Percentiles rank a stretch among this genome's conserved stretches.
phyloP scores from a whole-genome alignment of 1,140 invertebrate genomes.

The Eumaeus atala region DNA sequence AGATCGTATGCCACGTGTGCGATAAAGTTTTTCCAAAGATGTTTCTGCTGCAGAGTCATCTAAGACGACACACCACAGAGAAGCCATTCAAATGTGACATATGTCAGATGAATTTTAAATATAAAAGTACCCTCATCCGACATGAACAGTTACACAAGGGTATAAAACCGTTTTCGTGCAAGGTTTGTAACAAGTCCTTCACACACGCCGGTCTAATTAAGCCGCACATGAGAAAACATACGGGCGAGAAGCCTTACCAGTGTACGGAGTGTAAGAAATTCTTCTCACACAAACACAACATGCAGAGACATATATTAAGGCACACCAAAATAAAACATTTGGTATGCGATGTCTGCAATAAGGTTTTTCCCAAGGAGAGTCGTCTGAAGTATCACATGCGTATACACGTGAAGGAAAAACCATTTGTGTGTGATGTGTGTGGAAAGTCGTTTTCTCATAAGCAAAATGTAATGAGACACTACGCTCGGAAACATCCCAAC shows the following conservation, averaged over 20 bases:
- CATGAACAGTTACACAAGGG: conserved; percentile 44
- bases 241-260: conserved; percentile 89
- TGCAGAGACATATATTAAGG: conserved; percentile 86
- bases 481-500: conserved; percentile 43
- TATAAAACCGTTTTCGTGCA: conserved; percentile 76
- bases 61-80: conserved; percentile 36
- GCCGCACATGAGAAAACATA: conserved; percentile 88
- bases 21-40: conserved; percentile 41
- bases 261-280: conserved; percentile 87
- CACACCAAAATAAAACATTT: conserved; percentile 88
- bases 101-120: conserved; percentile 44
- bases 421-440: conserved; percentile 92
- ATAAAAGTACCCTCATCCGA: conserved; percentile 43
- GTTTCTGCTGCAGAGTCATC: conserved; percentile 41
- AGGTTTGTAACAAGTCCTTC: conserved; percentile 82
- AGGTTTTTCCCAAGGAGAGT: conserved; percentile 84
- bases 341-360: conserved; percentile 89
- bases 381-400: conserved; percentile 88
- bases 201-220: conserved; percentile 84
- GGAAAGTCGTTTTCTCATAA: conserved; percentile 91
- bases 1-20: conserved; percentile 35
- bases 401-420: conserved; percentile 86
- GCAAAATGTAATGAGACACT: conserved; percentile 49
- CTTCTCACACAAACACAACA: conserved; percentile 88
- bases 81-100: conserved; percentile 38